A percentile compares a stretch with the other conserved stretches of the same genome.
phyloP scores from a whole-genome alignment of 2,888 invertebrate genomes.

The Drosophila hawaiiensis region DNA sequence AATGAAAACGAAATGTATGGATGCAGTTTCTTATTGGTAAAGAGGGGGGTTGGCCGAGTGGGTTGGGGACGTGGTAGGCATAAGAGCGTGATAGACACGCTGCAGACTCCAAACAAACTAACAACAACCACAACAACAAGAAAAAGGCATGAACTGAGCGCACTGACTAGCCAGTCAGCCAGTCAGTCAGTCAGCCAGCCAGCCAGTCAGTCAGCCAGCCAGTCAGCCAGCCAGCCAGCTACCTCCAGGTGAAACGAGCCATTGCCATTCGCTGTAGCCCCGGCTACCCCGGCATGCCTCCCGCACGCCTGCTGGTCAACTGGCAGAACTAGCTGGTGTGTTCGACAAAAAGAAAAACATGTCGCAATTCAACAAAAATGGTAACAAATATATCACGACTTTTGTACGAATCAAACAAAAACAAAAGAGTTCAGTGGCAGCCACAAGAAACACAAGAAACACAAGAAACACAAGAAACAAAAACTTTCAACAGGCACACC shows the following conservation, averaged over 20 bases:
- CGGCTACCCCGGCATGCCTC: background rate
- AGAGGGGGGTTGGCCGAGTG: background rate
- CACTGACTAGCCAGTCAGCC: conserved; percentile 36
- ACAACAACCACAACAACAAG: conserved; percentile 2
- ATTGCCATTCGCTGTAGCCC: conserved; percentile 12
- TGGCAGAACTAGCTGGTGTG: conserved; percentile 59
- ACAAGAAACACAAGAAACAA: background rate
- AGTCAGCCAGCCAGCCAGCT: conserved; percentile 2
- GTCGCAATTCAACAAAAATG: conserved; percentile 62
- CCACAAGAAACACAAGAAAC: conserved; percentile 4
- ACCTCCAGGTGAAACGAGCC: conserved; percentile 37
- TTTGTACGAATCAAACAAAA: background rate
- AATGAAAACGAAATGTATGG: conserved; percentile 41
- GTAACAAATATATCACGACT: conserved; percentile 41
- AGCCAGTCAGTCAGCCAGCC: conserved; percentile 7
- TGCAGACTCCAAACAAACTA: conserved; percentile 31
- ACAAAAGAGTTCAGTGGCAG: conserved; percentile 45
- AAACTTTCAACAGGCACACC: conserved; percentile 24
- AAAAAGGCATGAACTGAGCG: conserved; percentile 20
- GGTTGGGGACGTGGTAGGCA: conserved; percentile 1
- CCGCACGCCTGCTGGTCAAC: conserved; percentile 30
- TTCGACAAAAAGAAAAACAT: conserved; percentile 34
- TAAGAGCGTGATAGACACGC: conserved; percentile 46
- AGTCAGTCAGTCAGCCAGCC: background rate
- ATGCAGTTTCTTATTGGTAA: conserved; percentile 27